phyloP scores from a whole-genome alignment of 2,113 vertebrate genomes.

The Baryphthengus martii region DNA sequence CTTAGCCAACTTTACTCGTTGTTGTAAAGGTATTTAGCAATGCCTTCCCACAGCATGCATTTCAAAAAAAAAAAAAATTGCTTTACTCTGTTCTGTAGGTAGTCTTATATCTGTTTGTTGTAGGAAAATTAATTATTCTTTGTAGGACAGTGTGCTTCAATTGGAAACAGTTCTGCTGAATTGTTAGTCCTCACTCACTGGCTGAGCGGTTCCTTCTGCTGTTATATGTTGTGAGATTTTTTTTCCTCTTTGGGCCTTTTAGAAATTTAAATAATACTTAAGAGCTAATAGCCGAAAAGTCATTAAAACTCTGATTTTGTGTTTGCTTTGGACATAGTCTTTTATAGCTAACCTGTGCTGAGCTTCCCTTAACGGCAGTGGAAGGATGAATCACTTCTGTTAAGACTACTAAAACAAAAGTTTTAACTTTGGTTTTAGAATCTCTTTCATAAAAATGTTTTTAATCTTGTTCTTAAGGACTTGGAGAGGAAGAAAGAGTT shows the following conservation, averaged over 20 bases:
- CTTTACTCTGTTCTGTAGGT: constrained; percentile 65
- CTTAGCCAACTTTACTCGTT: constrained; percentile 78
- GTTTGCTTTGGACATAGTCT: background rate
- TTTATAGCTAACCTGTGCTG: background rate
- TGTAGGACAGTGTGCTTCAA: background rate
- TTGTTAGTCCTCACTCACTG: background rate
- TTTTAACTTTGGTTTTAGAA: background rate
- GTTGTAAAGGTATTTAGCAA: constrained; percentile 78
- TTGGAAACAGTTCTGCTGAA: background rate
- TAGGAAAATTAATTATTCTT: background rate
- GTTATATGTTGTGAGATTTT: background rate
- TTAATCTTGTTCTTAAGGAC: background rate
- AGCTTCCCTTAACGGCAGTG: too few species aligned
- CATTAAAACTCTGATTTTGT: background rate
- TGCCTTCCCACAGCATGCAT: constrained; percentile 71
- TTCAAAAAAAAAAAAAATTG: constrained; percentile 76
- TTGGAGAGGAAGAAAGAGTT: background rate
- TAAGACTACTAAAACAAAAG: background rate
- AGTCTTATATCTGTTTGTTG: constrained; percentile 42
- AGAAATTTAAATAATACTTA: background rate
- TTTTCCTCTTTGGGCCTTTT: background rate
- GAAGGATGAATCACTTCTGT: background rate
- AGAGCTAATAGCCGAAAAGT: background rate
- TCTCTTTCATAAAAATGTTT: background rate
- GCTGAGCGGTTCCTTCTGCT: background rate